phyloP scores from a whole-genome alignment of 2,888 invertebrate genomes.

The Carcina quercana region DNA sequence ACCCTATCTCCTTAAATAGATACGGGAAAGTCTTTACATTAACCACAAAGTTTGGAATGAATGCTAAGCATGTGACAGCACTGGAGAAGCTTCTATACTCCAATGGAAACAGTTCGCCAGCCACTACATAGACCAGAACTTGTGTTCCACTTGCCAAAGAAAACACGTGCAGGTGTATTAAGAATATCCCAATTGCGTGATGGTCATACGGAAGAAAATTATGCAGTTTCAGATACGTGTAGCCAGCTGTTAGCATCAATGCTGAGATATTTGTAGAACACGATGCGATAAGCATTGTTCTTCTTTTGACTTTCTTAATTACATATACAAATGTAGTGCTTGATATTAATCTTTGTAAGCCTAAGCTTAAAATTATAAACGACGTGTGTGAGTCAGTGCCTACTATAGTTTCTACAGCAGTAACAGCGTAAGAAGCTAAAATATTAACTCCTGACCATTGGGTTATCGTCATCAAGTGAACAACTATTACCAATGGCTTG shows the following conservation, averaged over 20 bases:
- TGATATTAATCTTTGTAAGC: conserved; percentile 45
- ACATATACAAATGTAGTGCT: conserved; percentile 43
- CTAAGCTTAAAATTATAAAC: conserved; percentile 44
- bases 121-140: conserved; percentile 79
- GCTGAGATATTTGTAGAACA: conserved; percentile 36
- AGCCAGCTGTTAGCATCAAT: conserved; percentile 35
- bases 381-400: conserved; percentile 35
- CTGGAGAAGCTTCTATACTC: conserved; percentile 74
- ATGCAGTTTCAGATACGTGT: conserved; percentile 32
- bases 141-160: conserved; percentile 73
- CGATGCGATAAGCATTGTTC: conserved; percentile 41
- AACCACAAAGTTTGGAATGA: conserved; percentile 41
- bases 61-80: conserved; percentile 43
- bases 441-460: conserved; percentile 50
- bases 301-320: conserved; percentile 46
- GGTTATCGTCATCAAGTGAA: conserved; percentile 41
- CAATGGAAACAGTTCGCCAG: conserved; percentile 79
- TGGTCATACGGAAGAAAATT: conserved; percentile 30
- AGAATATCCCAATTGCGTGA: conserved; percentile 32
- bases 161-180: conserved; percentile 58
- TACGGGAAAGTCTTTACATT: conserved; percentile 46
- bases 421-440: conserved; percentile 39
- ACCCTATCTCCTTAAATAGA: conserved; percentile 32
- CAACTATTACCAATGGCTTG: conserved; percentile 48
- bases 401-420: conserved; percentile 41